These are phyloP conservation scores for Cataglyphis albicans DNA, from an alignment of 2,888 invertebrate species.

Conservation along the genomic window DNA sequence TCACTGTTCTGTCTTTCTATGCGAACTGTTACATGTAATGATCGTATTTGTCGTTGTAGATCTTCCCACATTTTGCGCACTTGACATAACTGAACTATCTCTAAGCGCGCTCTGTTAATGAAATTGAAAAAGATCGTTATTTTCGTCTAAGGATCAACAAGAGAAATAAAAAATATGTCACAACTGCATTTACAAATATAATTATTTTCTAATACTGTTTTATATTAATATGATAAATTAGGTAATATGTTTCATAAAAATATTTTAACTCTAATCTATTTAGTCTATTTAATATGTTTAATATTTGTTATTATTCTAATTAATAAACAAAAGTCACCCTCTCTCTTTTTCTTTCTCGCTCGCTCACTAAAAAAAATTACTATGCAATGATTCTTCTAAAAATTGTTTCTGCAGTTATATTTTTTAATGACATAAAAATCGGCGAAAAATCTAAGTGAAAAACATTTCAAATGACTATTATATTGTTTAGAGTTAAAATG, in stretches of 20 bases:
- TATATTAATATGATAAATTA: not conserved
- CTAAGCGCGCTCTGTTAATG: constrained; percentile 76
- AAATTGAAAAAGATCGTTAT: constrained; percentile 14
- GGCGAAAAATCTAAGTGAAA: not conserved
- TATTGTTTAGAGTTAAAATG: not conserved
- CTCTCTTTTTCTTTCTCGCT: not conserved
- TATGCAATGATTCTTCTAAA: not conserved
- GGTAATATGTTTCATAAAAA: not conserved
- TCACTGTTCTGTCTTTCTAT: constrained; percentile 65
- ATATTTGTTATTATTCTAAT: not conserved
- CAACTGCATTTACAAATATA: not conserved
- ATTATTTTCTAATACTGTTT: not conserved
- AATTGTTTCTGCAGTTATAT: not conserved
- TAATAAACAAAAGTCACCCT: not conserved
- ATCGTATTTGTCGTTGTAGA: constrained; percentile 88
- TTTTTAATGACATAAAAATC: not conserved
- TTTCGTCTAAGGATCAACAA: not conserved
- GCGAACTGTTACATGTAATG: constrained; percentile 87
- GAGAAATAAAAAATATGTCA: not conserved
- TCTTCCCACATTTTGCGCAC: constrained; percentile 90
- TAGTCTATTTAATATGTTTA: not conserved
- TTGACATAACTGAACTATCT: constrained; percentile 87
- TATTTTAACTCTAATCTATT: not conserved
- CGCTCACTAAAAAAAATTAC: too few species aligned
- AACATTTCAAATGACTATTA: not conserved